These are phyloP conservation scores for Drosophila bocqueti DNA, from an alignment of 1,140 invertebrate species.

Conservation along the genomic window DNA sequence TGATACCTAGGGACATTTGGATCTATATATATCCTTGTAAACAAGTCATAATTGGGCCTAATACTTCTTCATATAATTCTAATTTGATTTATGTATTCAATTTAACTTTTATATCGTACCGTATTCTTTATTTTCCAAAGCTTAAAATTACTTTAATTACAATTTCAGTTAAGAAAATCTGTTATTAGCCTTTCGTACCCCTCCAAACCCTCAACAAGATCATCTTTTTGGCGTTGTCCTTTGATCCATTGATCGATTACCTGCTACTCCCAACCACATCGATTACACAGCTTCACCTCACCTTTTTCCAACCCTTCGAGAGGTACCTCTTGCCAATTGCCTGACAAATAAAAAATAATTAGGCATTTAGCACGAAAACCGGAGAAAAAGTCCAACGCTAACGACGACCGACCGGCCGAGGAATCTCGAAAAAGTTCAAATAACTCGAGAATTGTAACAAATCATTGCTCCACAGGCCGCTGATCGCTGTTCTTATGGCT, in stretches of 20 bases:
- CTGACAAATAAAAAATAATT: constrained; percentile 61
- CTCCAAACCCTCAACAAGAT: not conserved
- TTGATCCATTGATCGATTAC: constrained; percentile 36
- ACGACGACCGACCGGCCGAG: constrained; percentile 6
- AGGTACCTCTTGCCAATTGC: constrained; percentile 23
- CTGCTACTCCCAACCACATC: constrained; percentile 6
- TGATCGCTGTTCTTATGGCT: not conserved
- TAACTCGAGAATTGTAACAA: constrained; percentile 77
- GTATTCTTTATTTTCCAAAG: too few species aligned
- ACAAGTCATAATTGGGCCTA: not conserved
- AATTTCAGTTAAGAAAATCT: not conserved
- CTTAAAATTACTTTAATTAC: not conserved
- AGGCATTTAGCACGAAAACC: constrained; percentile 51
- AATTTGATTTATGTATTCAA: not conserved
- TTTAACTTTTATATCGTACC: too few species aligned
- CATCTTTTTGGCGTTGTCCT: constrained; percentile 2
- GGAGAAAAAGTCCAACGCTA: constrained; percentile 22
- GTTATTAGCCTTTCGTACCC: too few species aligned
- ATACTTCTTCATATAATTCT: not conserved
- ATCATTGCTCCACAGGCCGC: constrained; percentile 58
- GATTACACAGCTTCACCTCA: constrained; percentile 21
- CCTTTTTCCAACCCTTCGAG: not conserved
- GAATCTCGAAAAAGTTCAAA: constrained; percentile 69
- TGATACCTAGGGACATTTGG: not conserved
- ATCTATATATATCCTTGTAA: not conserved